These are phyloP conservation scores for Synanthedon myopaeformis DNA, from an alignment of 2,888 invertebrate species.

Conservation along the genomic window DNA sequence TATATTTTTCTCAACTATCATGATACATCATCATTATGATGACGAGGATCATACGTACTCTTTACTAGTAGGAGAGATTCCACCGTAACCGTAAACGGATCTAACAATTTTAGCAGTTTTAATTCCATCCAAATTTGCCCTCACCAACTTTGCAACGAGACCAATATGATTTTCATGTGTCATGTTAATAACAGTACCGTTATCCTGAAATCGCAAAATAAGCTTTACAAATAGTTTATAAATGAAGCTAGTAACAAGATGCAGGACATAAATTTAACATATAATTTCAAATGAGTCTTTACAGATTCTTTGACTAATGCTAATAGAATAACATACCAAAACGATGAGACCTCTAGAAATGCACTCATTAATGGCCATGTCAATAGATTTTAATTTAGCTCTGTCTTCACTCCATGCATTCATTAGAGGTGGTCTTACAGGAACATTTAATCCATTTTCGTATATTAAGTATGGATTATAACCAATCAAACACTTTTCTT, in stretches of 20 bases:
- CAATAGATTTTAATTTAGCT: conserved; percentile 37
- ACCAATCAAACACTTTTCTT: conserved; percentile 21
- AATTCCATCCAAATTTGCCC: conserved; percentile 45
- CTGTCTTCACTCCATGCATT: conserved; percentile 30
- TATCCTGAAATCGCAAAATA: conserved; percentile 27
- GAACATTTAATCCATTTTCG: conserved; percentile 52
- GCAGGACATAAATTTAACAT: too few species aligned
- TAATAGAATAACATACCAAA: conserved; percentile 28
- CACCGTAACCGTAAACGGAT: conserved; percentile 44
- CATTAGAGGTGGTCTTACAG: conserved; percentile 29
- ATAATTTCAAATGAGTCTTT: too few species aligned
- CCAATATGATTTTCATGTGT: conserved; percentile 45
- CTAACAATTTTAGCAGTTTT: conserved; percentile 41
- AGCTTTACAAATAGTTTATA: background rate
- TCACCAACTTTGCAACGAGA: conserved; percentile 41
- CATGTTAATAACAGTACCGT: conserved; percentile 38
- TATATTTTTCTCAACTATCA: background rate
- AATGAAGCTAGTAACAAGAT: too few species aligned
- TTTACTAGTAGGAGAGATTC: conserved; percentile 2
- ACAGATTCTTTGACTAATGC: too few species aligned
- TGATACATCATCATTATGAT: too few species aligned
- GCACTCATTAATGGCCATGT: conserved; percentile 50
- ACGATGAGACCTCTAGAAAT: conserved; percentile 45
- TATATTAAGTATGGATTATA: conserved; percentile 45
- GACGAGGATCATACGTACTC: background rate